phyloP scores from a whole-genome alignment of 2,888 invertebrate species.

The Agrotis segetum region DNA sequence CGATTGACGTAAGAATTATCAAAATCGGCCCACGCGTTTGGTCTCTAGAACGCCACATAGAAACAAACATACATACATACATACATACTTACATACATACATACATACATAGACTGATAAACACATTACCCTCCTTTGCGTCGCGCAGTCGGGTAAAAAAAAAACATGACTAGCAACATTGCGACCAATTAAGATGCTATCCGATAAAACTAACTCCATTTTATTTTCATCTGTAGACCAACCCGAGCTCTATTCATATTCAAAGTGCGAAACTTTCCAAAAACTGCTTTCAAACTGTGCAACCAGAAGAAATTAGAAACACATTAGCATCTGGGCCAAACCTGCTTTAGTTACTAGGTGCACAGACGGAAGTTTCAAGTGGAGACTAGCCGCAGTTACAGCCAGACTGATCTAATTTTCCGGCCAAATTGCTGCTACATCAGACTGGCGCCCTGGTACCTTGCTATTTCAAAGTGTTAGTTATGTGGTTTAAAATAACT shows the following conservation, averaged over 20 bases:
- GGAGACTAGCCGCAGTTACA: slow-evolving; percentile 43
- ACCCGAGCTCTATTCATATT: slow-evolving; percentile 37
- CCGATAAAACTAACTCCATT: slow-evolving; percentile 9
- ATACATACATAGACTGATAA: too few species aligned
- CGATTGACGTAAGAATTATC: too few species aligned
- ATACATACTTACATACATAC: too few species aligned
- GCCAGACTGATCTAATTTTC: slow-evolving; percentile 63
- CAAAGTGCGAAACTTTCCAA: slow-evolving; percentile 51
- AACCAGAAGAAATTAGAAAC: slow-evolving; percentile 63
- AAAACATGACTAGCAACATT: not conserved
- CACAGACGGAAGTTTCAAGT: slow-evolving; percentile 46
- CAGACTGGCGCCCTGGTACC: slow-evolving; percentile 28
- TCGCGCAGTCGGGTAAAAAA: too few species aligned
- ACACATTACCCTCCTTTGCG: too few species aligned
- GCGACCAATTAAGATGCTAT: not conserved
- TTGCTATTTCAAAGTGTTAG: slow-evolving; percentile 8
- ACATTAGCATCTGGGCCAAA: slow-evolving; percentile 61
- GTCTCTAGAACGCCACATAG: too few species aligned
- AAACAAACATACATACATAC: too few species aligned
- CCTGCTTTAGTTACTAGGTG: slow-evolving; percentile 47
- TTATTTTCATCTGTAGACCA: slow-evolving; percentile 18
- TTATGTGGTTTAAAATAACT: slow-evolving; percentile 8
- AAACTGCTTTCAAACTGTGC: slow-evolving; percentile 51
- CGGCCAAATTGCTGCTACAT: slow-evolving; percentile 57
- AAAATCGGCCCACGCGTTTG: too few species aligned